These are phyloP conservation scores for Syndactyla subalaris DNA, from an alignment of 2,797 vertebrate genomes.

Conservation along the genomic window DNA sequence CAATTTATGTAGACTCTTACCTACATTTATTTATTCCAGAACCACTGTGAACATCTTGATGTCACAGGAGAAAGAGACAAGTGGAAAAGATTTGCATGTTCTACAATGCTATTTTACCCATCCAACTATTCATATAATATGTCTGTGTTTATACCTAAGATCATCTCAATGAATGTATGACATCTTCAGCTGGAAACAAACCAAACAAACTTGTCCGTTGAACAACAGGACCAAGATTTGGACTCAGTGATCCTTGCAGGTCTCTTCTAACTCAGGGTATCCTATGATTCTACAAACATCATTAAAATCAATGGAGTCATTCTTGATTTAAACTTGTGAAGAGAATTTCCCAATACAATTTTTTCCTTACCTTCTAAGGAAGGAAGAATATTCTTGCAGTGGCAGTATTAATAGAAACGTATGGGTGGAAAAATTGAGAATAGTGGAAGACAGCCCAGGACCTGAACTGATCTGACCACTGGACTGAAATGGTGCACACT, in stretches of 20 bases:
- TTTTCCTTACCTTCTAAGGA: neutral
- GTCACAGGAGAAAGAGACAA: neutral
- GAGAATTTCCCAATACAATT: neutral
- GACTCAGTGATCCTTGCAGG: neutral
- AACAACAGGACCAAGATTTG: neutral
- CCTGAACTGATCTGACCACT: neutral
- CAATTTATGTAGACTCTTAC: neutral
- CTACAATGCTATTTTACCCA: neutral
- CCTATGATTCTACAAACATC: neutral
- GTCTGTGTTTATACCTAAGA: neutral
- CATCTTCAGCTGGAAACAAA: neutral
- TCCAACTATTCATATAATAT: neutral
- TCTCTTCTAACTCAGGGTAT: neutral
- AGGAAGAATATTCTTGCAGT: neutral
- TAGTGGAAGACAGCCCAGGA: neutral
- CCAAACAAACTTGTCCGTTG: neutral
- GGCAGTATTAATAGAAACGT: neutral
- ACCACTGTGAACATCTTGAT: neutral
- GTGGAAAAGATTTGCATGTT: neutral
- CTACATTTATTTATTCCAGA: neutral
- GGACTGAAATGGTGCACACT: neutral
- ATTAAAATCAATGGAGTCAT: neutral
- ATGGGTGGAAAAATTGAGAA: neutral
- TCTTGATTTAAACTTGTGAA: neutral
- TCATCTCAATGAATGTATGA: neutral